A percentile compares a stretch with the other conserved stretches of the same genome.
Evolutionary conservation across 2,797 vertebrate genomes (phyloP).

Genomic region (Pipistrellus pipistrellus): DNA sequence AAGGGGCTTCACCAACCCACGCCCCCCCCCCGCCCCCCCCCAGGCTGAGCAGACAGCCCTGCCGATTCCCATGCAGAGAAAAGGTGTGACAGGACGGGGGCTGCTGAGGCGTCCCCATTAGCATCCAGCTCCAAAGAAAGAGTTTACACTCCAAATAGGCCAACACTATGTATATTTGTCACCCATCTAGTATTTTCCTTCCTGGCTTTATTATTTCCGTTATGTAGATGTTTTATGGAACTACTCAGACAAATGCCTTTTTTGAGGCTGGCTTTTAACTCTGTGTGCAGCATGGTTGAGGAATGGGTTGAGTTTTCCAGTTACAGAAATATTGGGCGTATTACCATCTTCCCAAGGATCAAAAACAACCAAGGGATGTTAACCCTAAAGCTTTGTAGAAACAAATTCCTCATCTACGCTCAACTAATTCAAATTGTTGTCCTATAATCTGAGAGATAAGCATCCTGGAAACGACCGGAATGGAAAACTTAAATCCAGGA

Average conservation of each 20-base stretch:
- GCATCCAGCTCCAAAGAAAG: constrained; percentile 24
- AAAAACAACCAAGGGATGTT: constrained; percentile 13
- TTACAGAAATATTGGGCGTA: not conserved
- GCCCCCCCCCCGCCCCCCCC: too few species aligned
- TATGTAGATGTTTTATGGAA: not conserved
- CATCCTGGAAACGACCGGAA: not conserved
- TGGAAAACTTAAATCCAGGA: not conserved
- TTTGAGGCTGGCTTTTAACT: not conserved
- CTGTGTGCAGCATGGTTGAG: not conserved
- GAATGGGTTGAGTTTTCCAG: not conserved
- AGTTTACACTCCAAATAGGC: not conserved
- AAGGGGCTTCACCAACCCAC: not conserved
- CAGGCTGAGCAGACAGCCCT: not conserved
- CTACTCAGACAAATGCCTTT: constrained; percentile 12
- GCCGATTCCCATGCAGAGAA: not conserved
- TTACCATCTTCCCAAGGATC: not conserved
- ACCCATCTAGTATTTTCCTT: constrained; percentile 3
- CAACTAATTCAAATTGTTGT: not conserved
- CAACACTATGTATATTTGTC: not conserved
- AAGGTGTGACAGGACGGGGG: not conserved
- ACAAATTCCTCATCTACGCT: not conserved
- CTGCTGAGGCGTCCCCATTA: not conserved
- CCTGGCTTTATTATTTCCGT: constrained; percentile 31
- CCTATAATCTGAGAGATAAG: not conserved
- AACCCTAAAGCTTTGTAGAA: constrained; percentile 25